Evolutionary conservation across 30 jellyfish, hydroid and myxozoan genomes (phyloP).

Genomic region (Hydractinia symbiolongicarpus): DNA sequence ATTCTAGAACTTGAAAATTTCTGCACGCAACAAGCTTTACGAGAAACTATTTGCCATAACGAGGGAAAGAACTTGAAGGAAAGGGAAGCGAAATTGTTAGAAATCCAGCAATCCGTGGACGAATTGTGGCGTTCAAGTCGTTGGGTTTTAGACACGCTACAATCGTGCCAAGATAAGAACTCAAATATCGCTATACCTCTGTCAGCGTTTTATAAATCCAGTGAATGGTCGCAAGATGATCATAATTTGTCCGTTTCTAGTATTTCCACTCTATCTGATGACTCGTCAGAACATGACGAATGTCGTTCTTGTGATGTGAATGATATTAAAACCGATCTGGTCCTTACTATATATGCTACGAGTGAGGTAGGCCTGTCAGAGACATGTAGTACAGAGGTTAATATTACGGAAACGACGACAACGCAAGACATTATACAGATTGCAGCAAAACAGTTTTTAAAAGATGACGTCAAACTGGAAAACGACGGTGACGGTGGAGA

Average conservation of each 20-base stretch:
- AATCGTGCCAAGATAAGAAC: constrained; percentile 68
- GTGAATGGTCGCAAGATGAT: not conserved
- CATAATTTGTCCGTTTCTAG: constrained; percentile 5
- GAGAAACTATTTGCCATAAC: constrained; percentile 77
- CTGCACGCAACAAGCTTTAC: constrained; percentile 46
- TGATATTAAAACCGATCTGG: constrained; percentile 28
- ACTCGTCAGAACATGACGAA: not conserved
- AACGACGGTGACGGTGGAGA: not conserved
- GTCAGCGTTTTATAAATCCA: constrained; percentile 30
- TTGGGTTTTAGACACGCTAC: constrained; percentile 90
- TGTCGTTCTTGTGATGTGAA: not conserved
- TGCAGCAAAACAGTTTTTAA: constrained; percentile 52
- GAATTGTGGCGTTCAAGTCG: constrained; percentile 81
- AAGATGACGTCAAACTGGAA: constrained; percentile 32
- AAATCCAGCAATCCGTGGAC: constrained; percentile 73
- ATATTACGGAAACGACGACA: constrained; percentile 57
- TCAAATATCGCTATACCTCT: constrained; percentile 59
- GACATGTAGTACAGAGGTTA: constrained; percentile 51
- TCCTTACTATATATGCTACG: constrained; percentile 67
- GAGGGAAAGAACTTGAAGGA: constrained; percentile 66
- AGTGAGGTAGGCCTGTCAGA: constrained; percentile 75
- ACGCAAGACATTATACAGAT: constrained; percentile 49
- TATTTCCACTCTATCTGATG: not conserved
- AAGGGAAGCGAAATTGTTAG: constrained; percentile 51
- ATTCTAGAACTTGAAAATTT: constrained; percentile 77